These are phyloP conservation scores for Podiceps cristatus DNA, from an alignment of 2,113 vertebrate species.

Conservation along the genomic window DNA sequence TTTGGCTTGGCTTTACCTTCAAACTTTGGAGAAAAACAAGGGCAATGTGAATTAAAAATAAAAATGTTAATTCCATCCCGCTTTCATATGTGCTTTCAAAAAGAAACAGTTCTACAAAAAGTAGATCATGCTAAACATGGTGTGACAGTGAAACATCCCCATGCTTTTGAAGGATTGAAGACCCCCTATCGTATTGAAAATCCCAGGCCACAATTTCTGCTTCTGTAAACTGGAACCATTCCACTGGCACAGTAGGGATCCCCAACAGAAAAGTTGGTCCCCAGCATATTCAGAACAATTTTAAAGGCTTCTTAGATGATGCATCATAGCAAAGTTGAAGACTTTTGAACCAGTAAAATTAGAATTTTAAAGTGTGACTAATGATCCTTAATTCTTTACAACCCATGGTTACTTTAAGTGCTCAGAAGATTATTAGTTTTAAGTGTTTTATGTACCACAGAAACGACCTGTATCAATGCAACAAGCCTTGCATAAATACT, in stretches of 20 bases:
- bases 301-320: neutral
- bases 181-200: neutral
- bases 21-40: neutral
- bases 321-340: neutral
- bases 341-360: neutral
- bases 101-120: neutral
- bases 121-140: neutral
- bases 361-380: neutral
- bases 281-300: neutral
- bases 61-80: neutral
- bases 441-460: neutral
- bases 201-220: neutral
- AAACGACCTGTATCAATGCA: neutral
- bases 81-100: neutral
- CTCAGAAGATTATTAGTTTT: neutral
- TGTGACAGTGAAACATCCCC: neutral
- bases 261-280: neutral
- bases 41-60: constrained; percentile 7
- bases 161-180: neutral
- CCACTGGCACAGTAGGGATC: neutral
- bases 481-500: neutral
- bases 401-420: neutral
- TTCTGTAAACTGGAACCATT: neutral
- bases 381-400: neutral
- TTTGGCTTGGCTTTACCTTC: neutral